Evolutionary conservation across 2,797 vertebrate species (phyloP), one percentile per base, ranked within the genome.

Genomic region (Peromyscus eremicus): DNA sequence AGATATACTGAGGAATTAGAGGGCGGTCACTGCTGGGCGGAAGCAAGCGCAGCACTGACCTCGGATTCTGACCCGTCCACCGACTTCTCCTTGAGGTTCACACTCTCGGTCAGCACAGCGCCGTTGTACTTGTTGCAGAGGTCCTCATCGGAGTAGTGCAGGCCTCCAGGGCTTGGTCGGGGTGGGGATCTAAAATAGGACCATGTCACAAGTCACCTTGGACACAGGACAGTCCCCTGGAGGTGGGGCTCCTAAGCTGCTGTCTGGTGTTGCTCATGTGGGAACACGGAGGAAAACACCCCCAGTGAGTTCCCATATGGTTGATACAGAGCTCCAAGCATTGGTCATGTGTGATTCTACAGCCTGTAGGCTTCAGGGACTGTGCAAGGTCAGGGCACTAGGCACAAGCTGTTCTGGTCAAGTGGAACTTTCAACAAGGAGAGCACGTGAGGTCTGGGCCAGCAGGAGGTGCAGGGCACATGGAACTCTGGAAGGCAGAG

Each of bases 141-240:
- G 97, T 99, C 99, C 97, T 99, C 99, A 0, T 99, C 99, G 0
- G 99, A 99, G 98, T 99, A 99, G 98, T 99, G 99, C 89, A 99
- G 99, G 17, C 99, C 99, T 0, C 99, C 99, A 0, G 99, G 99
- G 98, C 99, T 99, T 19, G 99, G 99, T 60, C 99, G 99, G 64
- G 99, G 99, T 7, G 99, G 99, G 95, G 99, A 99, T 98, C 99
- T 99, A 94, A 77, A 40, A 4, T 0, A 5, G 52, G 8, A 6
- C 1, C 8, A 25, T 23, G 19, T 7, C 21, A 11, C 17, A n/a
- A 37, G 76, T 96, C 73, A 88, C 37, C 17, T 0, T 32, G 4
- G 64, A 87, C 40, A 49, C 49, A 49, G 5, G 21, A 66, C 0
- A 77, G 73, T 64, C 40, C 40, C 19, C 12, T 1, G 29, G 21